A percentile compares a stretch with the other conserved stretches of the same genome.
Evolutionary conservation across 2,113 vertebrate species (phyloP).

Genomic region (Corynorhinus townsendii): DNA sequence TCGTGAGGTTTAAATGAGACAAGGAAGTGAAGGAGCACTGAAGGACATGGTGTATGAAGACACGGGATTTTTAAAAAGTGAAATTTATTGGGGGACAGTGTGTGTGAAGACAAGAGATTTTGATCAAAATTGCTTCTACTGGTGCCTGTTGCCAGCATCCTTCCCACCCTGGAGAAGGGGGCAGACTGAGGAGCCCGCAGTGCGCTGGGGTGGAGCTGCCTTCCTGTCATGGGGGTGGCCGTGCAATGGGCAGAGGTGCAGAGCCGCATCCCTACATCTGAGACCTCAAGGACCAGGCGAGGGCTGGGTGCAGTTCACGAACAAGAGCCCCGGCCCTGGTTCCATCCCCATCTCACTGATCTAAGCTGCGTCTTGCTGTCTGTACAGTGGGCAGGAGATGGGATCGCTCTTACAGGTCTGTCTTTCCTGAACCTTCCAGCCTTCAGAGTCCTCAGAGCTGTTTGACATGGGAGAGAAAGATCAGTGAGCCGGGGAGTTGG

Average conservation of each 20-base stretch:
- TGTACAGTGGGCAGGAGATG: no score
- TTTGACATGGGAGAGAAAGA: not conserved
- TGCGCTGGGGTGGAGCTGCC: accelerated
- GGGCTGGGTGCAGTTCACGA: not conserved
- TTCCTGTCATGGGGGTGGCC: not conserved
- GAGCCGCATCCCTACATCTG: not conserved
- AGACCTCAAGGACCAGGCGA: not conserved
- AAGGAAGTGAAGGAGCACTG: not conserved
- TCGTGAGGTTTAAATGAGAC: not conserved
- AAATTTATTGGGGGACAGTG: not conserved
- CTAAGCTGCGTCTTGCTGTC: accelerated
- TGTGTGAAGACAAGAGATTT: not conserved
- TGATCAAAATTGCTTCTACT: not conserved
- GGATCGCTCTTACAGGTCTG: not conserved
- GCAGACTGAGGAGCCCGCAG: accelerated
- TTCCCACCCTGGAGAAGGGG: accelerated
- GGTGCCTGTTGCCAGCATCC: not conserved
- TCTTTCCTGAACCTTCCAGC: not conserved
- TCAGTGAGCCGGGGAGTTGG: no score
- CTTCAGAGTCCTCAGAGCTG: not conserved
- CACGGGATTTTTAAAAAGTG: not conserved
- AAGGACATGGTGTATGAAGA: not conserved
- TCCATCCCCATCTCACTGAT: accelerated
- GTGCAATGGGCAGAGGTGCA: not conserved
- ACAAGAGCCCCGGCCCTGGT: not conserved